These are phyloP conservation scores for Tyto alba DNA, from an alignment of 2,113 vertebrate species.

Conservation along the genomic window DNA sequence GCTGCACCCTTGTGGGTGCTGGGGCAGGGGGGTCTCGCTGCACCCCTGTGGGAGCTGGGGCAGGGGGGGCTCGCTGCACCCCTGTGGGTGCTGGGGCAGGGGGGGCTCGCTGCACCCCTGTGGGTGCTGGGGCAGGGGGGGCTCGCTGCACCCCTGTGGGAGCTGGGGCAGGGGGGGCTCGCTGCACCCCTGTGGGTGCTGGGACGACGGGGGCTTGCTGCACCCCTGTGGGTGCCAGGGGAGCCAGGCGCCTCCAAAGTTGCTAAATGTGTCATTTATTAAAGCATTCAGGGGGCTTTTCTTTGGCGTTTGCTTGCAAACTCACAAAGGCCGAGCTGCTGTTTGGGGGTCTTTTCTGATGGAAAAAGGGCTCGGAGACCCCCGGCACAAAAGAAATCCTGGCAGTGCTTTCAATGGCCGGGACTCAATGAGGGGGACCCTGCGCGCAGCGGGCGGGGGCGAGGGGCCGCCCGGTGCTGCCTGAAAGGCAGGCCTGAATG, in stretches of 20 bases:
- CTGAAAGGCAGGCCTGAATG: constrained; percentile 74
- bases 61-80: neutral
- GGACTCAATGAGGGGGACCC: constrained; percentile 80
- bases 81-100: neutral
- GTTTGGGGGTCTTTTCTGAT: constrained; percentile 75
- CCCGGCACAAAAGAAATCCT: constrained; percentile 80
- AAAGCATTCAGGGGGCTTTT: constrained; percentile 73
- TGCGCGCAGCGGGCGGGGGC: constrained; percentile 38
- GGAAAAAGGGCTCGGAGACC: constrained; percentile 74
- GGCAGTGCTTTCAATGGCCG: constrained; percentile 83
- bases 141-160: neutral
- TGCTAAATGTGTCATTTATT: constrained; percentile 73
- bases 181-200: neutral
- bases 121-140: neutral
- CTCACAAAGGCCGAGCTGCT: constrained; percentile 79
- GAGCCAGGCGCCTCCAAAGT: constrained; percentile 63
- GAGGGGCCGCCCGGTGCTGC: constrained; percentile 60
- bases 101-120: too few species aligned
- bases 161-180: neutral
- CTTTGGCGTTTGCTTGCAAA: constrained; percentile 70
- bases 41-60: neutral
- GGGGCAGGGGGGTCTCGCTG: neutral
- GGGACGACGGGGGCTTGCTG: too few species aligned
- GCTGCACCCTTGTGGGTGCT: too few species aligned
- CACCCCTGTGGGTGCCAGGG: constrained; percentile 49